A percentile compares a stretch with the other conserved stretches of the same genome.
These are phyloP conservation scores for Bufo gargarizans DNA, from an alignment of 2,113 vertebrate genomes.

Conservation along the genomic window DNA sequence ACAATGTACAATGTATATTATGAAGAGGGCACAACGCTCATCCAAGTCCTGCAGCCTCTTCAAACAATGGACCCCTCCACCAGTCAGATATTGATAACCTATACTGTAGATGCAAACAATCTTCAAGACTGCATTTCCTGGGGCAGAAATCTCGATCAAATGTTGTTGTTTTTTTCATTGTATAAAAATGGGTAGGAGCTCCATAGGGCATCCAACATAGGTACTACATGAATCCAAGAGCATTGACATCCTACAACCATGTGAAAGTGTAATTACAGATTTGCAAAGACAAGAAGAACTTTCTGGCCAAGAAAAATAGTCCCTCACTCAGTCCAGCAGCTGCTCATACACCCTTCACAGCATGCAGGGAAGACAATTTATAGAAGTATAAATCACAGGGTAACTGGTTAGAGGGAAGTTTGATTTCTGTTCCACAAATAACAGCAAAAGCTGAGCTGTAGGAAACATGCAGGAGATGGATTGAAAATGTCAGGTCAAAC, in stretches of 20 bases:
- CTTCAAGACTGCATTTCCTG: not conserved
- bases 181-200: not conserved
- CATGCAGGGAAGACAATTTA: not conserved
- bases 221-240: not conserved
- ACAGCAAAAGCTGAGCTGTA: slow-evolving; percentile 36
- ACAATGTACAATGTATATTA: too few relatives aligned
- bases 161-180: not conserved
- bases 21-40: too few relatives aligned
- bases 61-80: too few relatives aligned
- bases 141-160: not conserved
- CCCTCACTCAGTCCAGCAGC: not conserved
- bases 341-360: not conserved
- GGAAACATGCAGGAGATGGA: slow-evolving; percentile 31
- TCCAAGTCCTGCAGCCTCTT: too few relatives aligned
- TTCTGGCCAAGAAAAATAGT: not conserved
- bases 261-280: not conserved
- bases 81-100: too few relatives aligned
- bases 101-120: too few relatives aligned
- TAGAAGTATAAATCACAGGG: slow-evolving; percentile 37
- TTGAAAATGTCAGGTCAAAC: slow-evolving; percentile 37
- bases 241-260: not conserved
- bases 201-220: not conserved
- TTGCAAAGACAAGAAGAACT: not conserved
- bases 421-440: slow-evolving; percentile 46
- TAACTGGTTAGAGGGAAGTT: slow-evolving; percentile 27